Base-by-base conservation (phyloP, 2,888 invertebrate species). In the Ernsta delagoae region DNA sequence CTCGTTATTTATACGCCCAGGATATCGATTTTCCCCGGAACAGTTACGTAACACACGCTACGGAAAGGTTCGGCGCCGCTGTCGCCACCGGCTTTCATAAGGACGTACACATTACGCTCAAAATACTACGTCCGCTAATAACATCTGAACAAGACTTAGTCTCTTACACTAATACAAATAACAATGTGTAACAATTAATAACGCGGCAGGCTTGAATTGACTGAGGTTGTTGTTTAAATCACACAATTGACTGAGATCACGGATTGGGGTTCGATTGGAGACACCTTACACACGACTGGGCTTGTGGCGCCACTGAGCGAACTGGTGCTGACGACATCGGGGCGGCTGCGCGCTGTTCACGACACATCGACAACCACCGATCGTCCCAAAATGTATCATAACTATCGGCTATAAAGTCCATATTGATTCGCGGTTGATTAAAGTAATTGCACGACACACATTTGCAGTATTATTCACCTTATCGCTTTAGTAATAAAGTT, bases 21-120 rank as follows among this genome's bases (percentile, higher is more conserved):
- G 84, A 81, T 92, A 93, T 93, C 85, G 92, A 93, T 92, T 89
- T 91, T 87, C 77, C 78, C 89, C 88, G 89, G 88, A 84, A 87
- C 86, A 73, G 88, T 93, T 93, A 90, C 90, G 92, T 89, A 93
- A 92, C 79, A 85, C 87, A 85, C 87, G 82, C 77, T 82, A 81
- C 82, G 62, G 66, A 83, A 88, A 83, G 77, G 85, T 89, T 88
- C 79, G 77, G 79, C 83, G 81, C 85, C 86, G 72, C 85, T 85
- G 85, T 74, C 81, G 76, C 73, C 76, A 73, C 71, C 75, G 74
- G 77, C 82, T 84, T 83, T 84, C 83, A 85, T 84, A 79, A 80
- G 74, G 74, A 80, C 77, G 79, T 78, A 79, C 82, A 84, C 85
- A 84, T 79, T 74, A 73, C 70, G 63, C 71, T 72, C 67, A 70